phyloP scores from a whole-genome alignment of 1,140 invertebrate species.

The Zaprionus nigranus region DNA sequence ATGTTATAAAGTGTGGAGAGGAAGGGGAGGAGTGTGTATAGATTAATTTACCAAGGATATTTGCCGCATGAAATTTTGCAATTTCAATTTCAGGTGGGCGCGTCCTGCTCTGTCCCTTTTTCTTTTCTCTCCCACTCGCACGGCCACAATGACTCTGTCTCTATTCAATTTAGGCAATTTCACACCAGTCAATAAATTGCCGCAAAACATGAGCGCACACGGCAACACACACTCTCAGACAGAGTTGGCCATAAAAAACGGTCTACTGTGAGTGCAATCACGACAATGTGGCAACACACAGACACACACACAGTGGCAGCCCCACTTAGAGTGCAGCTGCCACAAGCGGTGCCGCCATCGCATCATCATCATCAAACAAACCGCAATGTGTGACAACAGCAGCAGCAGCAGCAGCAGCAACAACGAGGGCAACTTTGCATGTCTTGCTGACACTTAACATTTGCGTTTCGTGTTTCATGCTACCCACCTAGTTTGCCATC shows the following conservation, averaged over 20 bases:
- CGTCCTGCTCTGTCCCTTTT: not conserved
- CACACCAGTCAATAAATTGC: constrained; percentile 75
- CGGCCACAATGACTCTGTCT: not conserved
- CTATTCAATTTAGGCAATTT: constrained; percentile 73
- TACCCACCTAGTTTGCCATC: constrained; percentile 23
- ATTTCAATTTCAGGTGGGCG: constrained; percentile 55
- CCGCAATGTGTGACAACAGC: constrained; percentile 70
- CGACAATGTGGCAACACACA: constrained; percentile 12
- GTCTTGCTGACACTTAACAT: constrained; percentile 80
- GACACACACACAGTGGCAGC: not conserved
- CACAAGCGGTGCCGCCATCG: constrained; percentile 37
- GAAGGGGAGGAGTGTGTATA: not conserved
- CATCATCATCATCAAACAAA: constrained; percentile 55
- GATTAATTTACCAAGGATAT: not conserved
- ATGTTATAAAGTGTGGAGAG: not conserved
- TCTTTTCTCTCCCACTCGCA: not conserved
- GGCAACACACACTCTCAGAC: constrained; percentile 2
- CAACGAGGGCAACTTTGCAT: constrained; percentile 59
- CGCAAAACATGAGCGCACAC: constrained; percentile 52
- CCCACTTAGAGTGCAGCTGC: constrained; percentile 20
- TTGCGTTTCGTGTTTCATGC: constrained; percentile 76
- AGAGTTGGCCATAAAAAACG: constrained; percentile 7
- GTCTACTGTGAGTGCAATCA: constrained; percentile 28
- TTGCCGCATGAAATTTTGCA: constrained; percentile 44
- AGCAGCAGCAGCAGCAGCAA: not conserved